Percentiles rank a stretch among this genome's conserved stretches.
phyloP scores from a whole-genome alignment of 2,113 vertebrate species.

The Caranx melampygus region DNA sequence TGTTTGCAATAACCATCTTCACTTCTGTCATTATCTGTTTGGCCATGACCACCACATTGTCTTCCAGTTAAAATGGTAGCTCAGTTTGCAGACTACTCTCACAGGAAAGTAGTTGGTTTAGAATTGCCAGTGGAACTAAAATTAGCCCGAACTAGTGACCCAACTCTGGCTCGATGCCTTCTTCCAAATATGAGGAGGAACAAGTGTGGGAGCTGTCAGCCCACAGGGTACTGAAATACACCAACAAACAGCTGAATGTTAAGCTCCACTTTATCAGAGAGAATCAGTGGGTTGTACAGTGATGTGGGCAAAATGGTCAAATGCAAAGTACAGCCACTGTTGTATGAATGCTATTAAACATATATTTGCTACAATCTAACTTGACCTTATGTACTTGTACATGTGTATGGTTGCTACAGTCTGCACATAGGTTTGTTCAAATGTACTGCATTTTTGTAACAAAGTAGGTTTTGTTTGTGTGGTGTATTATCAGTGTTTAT shows the following conservation, averaged over 20 bases:
- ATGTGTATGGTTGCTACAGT: not conserved
- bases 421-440: not conserved
- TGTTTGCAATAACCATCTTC: not conserved
- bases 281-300: not conserved
- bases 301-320: not conserved
- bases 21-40: not conserved
- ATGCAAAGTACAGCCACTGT: not conserved
- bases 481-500: slow-evolving; percentile 2
- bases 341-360: not conserved
- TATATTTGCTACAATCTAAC: not conserved
- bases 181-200: slow-evolving; percentile 68
- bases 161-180: slow-evolving; percentile 64
- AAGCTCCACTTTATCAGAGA: slow-evolving; percentile 30
- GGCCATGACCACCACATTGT: slow-evolving; percentile 6
- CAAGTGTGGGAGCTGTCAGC: slow-evolving; percentile 67
- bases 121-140: slow-evolving; percentile 65
- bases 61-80: slow-evolving; percentile 18
- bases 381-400: slow-evolving; percentile 9
- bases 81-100: slow-evolving; percentile 37
- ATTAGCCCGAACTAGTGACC: slow-evolving; percentile 66
- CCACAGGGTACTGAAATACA: slow-evolving; percentile 67
- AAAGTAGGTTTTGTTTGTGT: slow-evolving; percentile 2
- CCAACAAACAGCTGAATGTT: slow-evolving; percentile 42
- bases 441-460: not conserved
- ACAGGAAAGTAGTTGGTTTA: slow-evolving; percentile 48